Percentiles rank a stretch among this genome's conserved stretches.
phyloP scores from a whole-genome alignment of 2,113 vertebrate species.

The Pleuronectes platessa region DNA sequence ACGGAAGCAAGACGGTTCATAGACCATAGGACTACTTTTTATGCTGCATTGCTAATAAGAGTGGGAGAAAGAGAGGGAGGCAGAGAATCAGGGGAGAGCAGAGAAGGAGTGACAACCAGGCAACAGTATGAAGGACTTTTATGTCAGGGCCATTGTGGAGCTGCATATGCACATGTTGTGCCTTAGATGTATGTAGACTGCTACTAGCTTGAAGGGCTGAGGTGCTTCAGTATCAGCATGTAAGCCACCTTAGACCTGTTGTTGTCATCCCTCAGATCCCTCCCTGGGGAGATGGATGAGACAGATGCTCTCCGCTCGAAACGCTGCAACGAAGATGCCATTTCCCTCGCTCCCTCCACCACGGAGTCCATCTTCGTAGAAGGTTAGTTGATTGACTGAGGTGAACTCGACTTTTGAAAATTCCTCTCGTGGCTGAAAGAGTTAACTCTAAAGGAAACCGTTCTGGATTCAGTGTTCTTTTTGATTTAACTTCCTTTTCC shows the following conservation, averaged over 20 bases:
- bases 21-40: constrained; percentile 10
- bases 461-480: neutral
- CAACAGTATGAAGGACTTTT: neutral
- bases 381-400: constrained; percentile 81
- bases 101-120: neutral
- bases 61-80: neutral
- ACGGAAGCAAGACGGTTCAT: constrained; percentile 1
- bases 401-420: neutral
- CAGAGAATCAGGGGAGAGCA: constrained; percentile 6
- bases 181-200: neutral
- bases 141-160: neutral
- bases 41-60: neutral
- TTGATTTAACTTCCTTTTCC: neutral
- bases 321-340: constrained; percentile 85
- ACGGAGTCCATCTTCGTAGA: constrained; percentile 89
- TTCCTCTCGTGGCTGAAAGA: neutral
- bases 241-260: constrained; percentile 52
- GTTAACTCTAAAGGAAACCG: neutral
- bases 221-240: constrained; percentile 11
- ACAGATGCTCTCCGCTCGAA: constrained; percentile 86
- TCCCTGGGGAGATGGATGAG: constrained; percentile 95
- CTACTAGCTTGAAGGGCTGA: neutral
- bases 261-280: constrained; percentile 80
- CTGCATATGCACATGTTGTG: neutral
- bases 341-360: constrained; percentile 86